A percentile compares a stretch with the other conserved stretches of the same genome.
Evolutionary conservation across 2,797 vertebrate species (phyloP).

Genomic region (Synanceia verrucosa): DNA sequence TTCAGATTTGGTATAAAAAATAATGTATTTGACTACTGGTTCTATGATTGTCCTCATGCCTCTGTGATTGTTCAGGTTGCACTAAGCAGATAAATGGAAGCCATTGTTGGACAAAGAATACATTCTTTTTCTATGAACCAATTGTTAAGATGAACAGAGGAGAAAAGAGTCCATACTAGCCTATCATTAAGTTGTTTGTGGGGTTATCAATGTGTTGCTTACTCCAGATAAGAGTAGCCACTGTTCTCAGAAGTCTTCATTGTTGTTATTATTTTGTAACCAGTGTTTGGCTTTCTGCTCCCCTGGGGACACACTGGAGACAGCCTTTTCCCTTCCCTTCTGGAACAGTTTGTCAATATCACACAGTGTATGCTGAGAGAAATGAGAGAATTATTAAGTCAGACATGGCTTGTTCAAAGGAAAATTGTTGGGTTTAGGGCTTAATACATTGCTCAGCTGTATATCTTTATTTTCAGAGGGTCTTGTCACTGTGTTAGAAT

Average conservation of each 20-base stretch:
- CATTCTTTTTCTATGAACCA: neutral
- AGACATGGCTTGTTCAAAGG: constrained; percentile 5
- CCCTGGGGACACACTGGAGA: constrained; percentile 5
- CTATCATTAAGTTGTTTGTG: constrained; percentile 20
- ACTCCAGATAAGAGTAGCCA: constrained; percentile 8
- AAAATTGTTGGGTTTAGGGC: neutral
- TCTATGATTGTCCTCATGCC: neutral
- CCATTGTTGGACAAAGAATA: neutral
- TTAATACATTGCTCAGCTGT: neutral
- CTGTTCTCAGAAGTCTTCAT: constrained; percentile 20
- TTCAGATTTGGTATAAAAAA: constrained; percentile 1
- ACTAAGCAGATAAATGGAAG: neutral
- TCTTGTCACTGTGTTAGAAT: neutral
- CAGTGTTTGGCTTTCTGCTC: constrained; percentile 21
- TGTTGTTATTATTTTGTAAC: constrained; percentile 24
- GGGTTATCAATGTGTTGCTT: constrained; percentile 28
- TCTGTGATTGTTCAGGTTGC: neutral
- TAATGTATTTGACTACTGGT: neutral
- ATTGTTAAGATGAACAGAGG: constrained; percentile 12
- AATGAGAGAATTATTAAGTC: constrained; percentile 7
- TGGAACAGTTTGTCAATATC: constrained; percentile 22
- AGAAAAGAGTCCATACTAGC: neutral
- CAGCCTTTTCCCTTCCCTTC: neutral
- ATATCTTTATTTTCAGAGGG: neutral
- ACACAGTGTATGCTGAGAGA: neutral